Percentiles rank a stretch among this genome's conserved stretches.
phyloP scores from a whole-genome alignment of 1,140 invertebrate genomes.

The Formica exsecta region DNA sequence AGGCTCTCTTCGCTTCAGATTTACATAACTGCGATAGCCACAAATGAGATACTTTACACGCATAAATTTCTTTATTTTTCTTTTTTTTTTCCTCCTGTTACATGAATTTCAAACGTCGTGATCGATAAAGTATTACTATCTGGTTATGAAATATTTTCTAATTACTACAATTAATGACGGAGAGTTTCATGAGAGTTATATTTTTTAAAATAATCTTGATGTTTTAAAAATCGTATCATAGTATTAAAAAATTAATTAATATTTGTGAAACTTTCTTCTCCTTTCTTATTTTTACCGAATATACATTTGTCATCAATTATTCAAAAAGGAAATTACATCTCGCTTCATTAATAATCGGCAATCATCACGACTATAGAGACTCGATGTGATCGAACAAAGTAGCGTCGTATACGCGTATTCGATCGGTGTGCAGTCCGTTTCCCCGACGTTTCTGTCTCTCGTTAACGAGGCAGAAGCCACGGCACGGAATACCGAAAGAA shows the following conservation, averaged over 20 bases:
- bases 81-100: not conserved
- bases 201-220: not conserved
- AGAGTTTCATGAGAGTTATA: not conserved
- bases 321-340: not conserved
- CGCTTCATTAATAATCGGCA: constrained; percentile 15
- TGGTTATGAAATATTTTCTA: not conserved
- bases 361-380: constrained; percentile 30
- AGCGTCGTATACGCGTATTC: not conserved
- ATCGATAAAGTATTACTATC: not conserved
- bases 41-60: constrained; percentile 18
- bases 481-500: constrained; percentile 58
- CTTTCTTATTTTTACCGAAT: not conserved
- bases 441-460: constrained; percentile 63
- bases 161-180: not conserved
- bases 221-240: not conserved
- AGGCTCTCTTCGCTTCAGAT: constrained; percentile 2
- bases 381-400: not conserved
- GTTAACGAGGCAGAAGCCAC: constrained; percentile 66
- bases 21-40: constrained; percentile 24
- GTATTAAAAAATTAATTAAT: not conserved
- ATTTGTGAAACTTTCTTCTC: not conserved
- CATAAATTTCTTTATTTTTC: not conserved
- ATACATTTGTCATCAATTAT: constrained; percentile 11
- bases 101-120: not conserved
- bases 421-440: constrained; percentile 21